phyloP scores from a whole-genome alignment of 2,113 vertebrate species.

The Amblyopsis rosae region DNA sequence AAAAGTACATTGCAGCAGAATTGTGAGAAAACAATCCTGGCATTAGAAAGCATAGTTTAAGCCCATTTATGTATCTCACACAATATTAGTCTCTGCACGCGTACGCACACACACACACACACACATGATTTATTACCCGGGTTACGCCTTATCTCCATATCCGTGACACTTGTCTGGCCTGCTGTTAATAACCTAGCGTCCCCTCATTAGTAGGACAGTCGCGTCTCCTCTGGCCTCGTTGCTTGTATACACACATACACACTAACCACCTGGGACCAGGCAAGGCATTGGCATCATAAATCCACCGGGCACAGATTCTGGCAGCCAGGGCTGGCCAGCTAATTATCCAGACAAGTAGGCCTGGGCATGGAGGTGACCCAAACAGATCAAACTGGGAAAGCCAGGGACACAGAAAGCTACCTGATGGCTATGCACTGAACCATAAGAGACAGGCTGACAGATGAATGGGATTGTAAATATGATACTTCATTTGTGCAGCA shows the following conservation, averaged over 20 bases:
- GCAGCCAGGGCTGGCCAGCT: constrained; percentile 53
- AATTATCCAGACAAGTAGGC: constrained; percentile 75
- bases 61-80: constrained; percentile 13
- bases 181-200: constrained; percentile 71
- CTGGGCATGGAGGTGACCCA: constrained; percentile 60
- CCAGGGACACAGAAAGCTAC: constrained; percentile 20
- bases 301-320: constrained; percentile 52
- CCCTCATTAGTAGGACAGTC: constrained; percentile 73
- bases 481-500: not conserved
- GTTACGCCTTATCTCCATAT: constrained; percentile 69
- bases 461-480: not conserved
- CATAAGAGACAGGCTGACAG: not conserved
- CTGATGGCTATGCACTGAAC: not conserved
- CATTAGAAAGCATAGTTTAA: constrained; percentile 18
- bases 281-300: constrained; percentile 58
- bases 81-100: constrained; percentile 13
- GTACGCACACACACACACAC: constrained; percentile 13
- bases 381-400: constrained; percentile 29
- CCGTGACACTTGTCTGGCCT: constrained; percentile 59
- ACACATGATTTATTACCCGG: constrained; percentile 63
- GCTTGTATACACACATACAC: constrained; percentile 16
- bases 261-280: constrained; percentile 44
- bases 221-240: constrained; percentile 54
- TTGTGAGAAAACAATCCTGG: constrained; percentile 21
- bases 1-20: constrained; percentile 21